phyloP scores from a whole-genome alignment of 2,888 invertebrate species.

The Entomobrya multifasciata region DNA sequence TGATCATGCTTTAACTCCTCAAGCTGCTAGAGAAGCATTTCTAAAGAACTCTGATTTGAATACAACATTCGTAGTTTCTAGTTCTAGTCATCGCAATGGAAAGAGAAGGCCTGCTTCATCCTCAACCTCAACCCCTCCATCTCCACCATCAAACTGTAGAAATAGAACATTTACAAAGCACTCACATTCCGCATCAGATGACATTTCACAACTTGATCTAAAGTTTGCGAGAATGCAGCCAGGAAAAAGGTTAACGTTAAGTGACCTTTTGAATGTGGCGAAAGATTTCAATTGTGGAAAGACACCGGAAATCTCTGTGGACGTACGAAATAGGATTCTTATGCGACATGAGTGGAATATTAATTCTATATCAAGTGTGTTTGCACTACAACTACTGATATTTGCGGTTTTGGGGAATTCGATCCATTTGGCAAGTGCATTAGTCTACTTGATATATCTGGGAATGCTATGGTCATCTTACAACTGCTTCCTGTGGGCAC shows the following conservation, averaged over 20 bases:
- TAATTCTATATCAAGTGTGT: conserved; percentile 59
- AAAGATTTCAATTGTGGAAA: conserved; percentile 73
- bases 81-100: too few species aligned
- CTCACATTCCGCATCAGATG: neutral
- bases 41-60: conserved; percentile 56
- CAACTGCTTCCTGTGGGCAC: conserved; percentile 73
- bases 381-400: conserved; percentile 72
- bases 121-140: neutral
- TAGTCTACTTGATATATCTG: conserved; percentile 48
- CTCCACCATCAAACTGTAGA: conserved; percentile 14
- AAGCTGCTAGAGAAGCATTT: conserved; percentile 9
- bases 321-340: conserved; percentile 53
- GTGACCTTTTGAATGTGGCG: conserved; percentile 72
- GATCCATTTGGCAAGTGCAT: conserved; percentile 51
- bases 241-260: conserved; percentile 75
- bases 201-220: conserved; percentile 31
- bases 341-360: conserved; percentile 63
- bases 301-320: conserved; percentile 68
- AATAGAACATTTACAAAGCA: conserved; percentile 31
- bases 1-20: neutral
- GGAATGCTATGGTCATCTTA: conserved; percentile 69
- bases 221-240: conserved; percentile 58
- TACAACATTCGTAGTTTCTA: conserved; percentile 58
- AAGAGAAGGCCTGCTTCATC: neutral
- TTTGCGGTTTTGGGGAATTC: conserved; percentile 70